phyloP scores from a whole-genome alignment of 92 coral and sea anemone genomes.

The Epizoanthus rinbou region DNA sequence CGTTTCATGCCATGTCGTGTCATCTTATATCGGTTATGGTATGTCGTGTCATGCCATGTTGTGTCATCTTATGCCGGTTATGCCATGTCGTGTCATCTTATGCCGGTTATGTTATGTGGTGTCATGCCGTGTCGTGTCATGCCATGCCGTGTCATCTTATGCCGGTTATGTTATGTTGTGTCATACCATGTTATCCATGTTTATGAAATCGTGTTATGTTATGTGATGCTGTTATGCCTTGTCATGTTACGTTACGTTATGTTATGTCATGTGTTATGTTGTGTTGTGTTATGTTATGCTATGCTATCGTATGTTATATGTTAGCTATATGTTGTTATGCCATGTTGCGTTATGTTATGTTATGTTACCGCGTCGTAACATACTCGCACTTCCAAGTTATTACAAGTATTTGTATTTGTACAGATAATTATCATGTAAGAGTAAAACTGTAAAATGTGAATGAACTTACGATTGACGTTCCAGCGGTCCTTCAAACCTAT shows the following conservation, averaged over 20 bases:
- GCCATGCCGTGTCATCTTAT: too few relatives aligned
- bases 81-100: too few relatives aligned
- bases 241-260: neutral
- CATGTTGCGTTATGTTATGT: neutral
- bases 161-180: too few relatives aligned
- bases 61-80: too few relatives aligned
- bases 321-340: neutral
- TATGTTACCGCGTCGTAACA: neutral
- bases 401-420: neutral
- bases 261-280: neutral
- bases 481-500: slow-evolving; percentile 2
- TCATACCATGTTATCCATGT: too few relatives aligned
- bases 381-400: neutral
- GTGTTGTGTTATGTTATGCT: neutral
- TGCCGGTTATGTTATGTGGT: too few relatives aligned
- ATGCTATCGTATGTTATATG: neutral
- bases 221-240: too few relatives aligned
- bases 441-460: neutral
- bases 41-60: too few relatives aligned
- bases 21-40: too few relatives aligned
- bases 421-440: neutral
- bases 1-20: too few relatives aligned
- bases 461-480: slow-evolving; percentile 20
- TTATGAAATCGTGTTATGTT: too few relatives aligned
- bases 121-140: too few relatives aligned